Evolutionary conservation across 2,888 invertebrate species (phyloP), one percentile per base, ranked within the genome.

Genomic region (Bombylius major): DNA sequence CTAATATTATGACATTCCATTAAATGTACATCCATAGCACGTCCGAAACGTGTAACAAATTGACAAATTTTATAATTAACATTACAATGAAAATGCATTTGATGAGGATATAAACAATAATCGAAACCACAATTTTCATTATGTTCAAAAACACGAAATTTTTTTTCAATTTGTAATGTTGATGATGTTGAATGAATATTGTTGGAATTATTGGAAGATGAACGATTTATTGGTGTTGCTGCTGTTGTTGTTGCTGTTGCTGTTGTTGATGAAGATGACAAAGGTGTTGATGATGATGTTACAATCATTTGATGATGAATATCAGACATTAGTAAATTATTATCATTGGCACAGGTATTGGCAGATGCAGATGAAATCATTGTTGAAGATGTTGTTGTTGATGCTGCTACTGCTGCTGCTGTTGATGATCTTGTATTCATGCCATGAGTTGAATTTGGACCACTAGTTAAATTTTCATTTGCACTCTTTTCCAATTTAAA

Each of bases 51-150:
- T 1, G 89, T 87, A 11, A 88, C 84, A 65, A 88, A 91, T 67
- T 89, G 85, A 69, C 94, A 95, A 63, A 86, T 75, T 12, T 80
- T 80, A 13, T 81, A 80, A 47, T 51, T 54, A 23, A 46, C 53
- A 48, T 84, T 85, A 75, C 94, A 95, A 70, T 95, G 95, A 66
- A 85, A 88, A 70, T 95, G 95, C 50, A 83, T 79, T 60, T 82
- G 80, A 5, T 82, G 79, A 83, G 73, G 36, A 59, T 82, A 82
- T 32, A 82, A 81, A 69, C 93, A 94, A 55, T 82, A 78, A 0
- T 82, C 78, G 67, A 92, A 89, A 1, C 85, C 83, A 68, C 93
- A 93, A 39, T 79, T 76, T 50, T 82, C 81, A 47, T 51, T 54
- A 31, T 57, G 42, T 53, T 59, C 56, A 51, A 51, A 57, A 23